Conservation (phyloP, 2,888 invertebrate genomes). For the Rapana venosa region DNA sequence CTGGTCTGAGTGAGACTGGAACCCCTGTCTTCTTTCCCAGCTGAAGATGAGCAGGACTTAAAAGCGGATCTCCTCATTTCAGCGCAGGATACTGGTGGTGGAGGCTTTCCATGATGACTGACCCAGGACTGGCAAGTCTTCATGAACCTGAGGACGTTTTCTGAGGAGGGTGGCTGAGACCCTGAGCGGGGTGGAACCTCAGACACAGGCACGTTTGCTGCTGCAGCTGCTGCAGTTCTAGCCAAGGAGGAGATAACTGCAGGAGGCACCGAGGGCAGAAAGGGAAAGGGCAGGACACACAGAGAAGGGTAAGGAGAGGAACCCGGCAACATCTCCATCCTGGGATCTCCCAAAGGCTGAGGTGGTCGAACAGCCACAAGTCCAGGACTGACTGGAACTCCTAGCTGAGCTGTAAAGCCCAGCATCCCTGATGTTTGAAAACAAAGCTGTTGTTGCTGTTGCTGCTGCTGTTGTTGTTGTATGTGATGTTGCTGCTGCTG, state of each 20-base stretch:
- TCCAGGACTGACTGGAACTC: neutral
- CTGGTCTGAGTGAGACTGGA: neutral
- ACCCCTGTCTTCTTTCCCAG: neutral
- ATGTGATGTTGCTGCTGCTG: slow-evolving; percentile 31
- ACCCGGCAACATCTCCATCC: neutral
- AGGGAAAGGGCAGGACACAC: slow-evolving; percentile 41
- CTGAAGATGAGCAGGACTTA: neutral
- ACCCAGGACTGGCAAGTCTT: neutral
- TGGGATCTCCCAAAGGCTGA: neutral
- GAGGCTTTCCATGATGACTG: neutral
- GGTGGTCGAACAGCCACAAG: neutral
- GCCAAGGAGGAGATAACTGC: neutral
- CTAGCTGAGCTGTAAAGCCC: neutral
- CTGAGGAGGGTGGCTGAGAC: neutral
- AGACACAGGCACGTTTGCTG: neutral
- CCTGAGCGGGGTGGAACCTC: no score
- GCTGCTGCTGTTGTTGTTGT: slow-evolving; percentile 31
- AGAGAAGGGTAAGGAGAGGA: neutral
- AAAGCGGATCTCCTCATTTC: slow-evolving; percentile 8
- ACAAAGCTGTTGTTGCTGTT: neutral
- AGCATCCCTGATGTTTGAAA: slow-evolving; percentile 12
- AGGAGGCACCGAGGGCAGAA: neutral
- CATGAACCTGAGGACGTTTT: neutral
- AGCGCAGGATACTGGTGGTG: no score
- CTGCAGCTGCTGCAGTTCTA: neutral